These are phyloP conservation scores for Heliconius ismenius DNA, from an alignment of 2,888 invertebrate genomes.

Conservation along the genomic window DNA sequence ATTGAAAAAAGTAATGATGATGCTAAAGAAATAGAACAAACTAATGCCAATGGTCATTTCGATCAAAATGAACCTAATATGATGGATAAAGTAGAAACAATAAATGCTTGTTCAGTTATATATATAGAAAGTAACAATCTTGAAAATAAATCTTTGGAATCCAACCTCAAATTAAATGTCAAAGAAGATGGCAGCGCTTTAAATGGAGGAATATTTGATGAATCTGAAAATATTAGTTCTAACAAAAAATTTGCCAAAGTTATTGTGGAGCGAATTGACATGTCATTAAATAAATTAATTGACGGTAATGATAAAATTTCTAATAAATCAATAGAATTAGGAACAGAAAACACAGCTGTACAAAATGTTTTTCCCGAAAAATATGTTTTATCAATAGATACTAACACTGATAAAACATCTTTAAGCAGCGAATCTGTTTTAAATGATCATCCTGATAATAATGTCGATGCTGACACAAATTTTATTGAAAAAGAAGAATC, in stretches of 20 bases:
- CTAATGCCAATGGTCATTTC: not conserved
- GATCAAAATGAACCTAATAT: not conserved
- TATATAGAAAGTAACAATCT: not conserved
- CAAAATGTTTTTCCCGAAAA: constrained; percentile 19
- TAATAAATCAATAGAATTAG: not conserved
- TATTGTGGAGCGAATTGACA: not conserved
- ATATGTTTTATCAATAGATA: not conserved
- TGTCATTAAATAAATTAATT: not conserved
- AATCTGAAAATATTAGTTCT: not conserved
- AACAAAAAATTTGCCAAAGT: not conserved
- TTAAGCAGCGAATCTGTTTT: not conserved
- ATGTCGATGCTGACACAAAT: constrained; percentile 17
- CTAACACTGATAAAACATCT: constrained; percentile 15
- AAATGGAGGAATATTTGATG: not conserved
- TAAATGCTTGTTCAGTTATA: not conserved
- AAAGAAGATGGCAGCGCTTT: not conserved
- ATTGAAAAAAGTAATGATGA: constrained; percentile 15
- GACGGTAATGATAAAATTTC: not conserved
- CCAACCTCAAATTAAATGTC: not conserved
- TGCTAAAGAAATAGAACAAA: not conserved
- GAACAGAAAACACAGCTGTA: not conserved
- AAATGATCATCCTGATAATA: not conserved
- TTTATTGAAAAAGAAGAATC: constrained; percentile 22
- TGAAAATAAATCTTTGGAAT: not conserved
- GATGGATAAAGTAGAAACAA: not conserved